Base-by-base conservation (phyloP, 1,140 invertebrate genomes). In the Hyphantria cunea region DNA sequence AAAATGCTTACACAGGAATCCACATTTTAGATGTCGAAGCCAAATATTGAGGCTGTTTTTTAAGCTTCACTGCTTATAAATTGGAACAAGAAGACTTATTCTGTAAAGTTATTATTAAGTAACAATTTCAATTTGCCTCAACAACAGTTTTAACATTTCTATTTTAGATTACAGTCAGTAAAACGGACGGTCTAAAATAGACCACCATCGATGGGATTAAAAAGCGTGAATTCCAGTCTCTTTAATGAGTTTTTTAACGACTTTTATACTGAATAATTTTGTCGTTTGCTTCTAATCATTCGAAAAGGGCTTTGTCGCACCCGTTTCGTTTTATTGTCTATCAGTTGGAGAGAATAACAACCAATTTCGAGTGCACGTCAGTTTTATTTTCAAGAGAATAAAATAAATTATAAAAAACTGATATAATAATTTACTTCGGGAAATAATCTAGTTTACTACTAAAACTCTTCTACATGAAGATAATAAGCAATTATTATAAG, bases 201-300 rank as follows among this genome's bases (percentile, higher is more conserved):
- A 65, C 52, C 63, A 58, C 62, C 66, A 54, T 17, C 62, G 61
- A 64, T 32, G 59, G 50, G 60, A 66, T 68, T 62, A 63, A 68
- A 60, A 65, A 67, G 68, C 62, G 76, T 76, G 66, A 76, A 76
- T 71, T 61, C 50, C 60, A 72, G 64, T 56, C 61, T 63, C 52
- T 70, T 78, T 76, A 68, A 76, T 70, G 73, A 65, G 52, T 64
- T 67, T 75, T 52, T 76, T 76, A 71, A 73, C 68, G 73, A 66
- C 70, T 64, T 66, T 69, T 61, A 61, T 62, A 61, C 51, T 58
- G 54, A 68, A 76, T 74, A 68, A 76, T 70, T 68, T 56, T 61
- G 60, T 66, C 64, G 65, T 64, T 72, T 60, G 50, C 59, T 69
- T 56, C 58, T 61, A 67, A 69, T 72, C 66, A 58, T 56, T 64